These are phyloP conservation scores for Lepidonotus clava DNA, from an alignment of 2,888 invertebrate species.

Conservation along the genomic window DNA sequence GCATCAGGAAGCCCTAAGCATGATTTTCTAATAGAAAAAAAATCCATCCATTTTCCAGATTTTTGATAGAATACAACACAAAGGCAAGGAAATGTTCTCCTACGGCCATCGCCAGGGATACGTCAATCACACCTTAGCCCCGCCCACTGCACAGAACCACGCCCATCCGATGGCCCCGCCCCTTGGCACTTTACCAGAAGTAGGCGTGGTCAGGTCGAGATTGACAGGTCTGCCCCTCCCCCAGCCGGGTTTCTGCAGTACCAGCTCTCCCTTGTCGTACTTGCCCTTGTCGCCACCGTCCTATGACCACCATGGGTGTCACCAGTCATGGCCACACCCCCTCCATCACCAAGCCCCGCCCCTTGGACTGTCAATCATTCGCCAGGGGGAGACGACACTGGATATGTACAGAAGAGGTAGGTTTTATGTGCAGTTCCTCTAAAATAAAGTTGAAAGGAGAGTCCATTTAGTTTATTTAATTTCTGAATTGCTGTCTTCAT, in stretches of 20 bases:
- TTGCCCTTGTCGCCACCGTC: neutral
- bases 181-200: neutral
- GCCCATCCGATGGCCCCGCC: neutral
- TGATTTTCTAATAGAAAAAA: no score
- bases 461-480: no score
- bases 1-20: no score
- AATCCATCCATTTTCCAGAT: no score
- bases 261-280: neutral
- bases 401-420: neutral
- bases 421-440: no score
- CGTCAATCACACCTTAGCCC: neutral
- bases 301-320: neutral
- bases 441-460: no score
- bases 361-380: neutral
- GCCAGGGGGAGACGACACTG: neutral
- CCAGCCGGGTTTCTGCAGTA: neutral
- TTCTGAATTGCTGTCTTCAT: no score
- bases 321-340: slow-evolving; percentile 23
- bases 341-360: neutral
- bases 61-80: neutral
- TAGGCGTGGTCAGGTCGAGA: neutral
- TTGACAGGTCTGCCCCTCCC: slow-evolving; percentile 26
- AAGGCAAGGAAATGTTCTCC: neutral
- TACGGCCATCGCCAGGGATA: neutral
- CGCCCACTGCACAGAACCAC: neutral